Evolutionary conservation across 2,797 vertebrate genomes (phyloP).

Genomic region (Erpetoichthys calabaricus): DNA sequence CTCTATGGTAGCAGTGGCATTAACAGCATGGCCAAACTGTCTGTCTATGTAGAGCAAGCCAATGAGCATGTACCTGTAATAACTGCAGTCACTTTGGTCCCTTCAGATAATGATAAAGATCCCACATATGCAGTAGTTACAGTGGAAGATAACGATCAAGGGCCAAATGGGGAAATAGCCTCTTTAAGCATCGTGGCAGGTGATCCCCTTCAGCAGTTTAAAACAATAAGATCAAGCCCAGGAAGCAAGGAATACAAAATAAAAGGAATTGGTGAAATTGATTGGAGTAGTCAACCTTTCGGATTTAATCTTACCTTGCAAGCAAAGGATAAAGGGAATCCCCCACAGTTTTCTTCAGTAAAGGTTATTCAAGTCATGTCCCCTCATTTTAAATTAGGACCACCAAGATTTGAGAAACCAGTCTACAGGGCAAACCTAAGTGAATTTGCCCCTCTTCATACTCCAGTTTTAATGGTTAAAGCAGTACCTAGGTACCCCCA

Average conservation of each 20-base stretch:
- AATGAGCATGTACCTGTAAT: conserved; percentile 76
- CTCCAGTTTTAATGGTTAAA: conserved; percentile 80
- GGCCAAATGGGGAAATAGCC: conserved; percentile 84
- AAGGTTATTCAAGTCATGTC: conserved; percentile 76
- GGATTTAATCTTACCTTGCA: conserved; percentile 93
- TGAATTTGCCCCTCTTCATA: conserved; percentile 81
- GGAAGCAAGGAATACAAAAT: conserved; percentile 91
- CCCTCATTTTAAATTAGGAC: conserved; percentile 70
- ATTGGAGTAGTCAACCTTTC: conserved; percentile 82
- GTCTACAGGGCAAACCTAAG: conserved; percentile 82
- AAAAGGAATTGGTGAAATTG: conserved; percentile 63
- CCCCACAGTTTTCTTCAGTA: conserved; percentile 77
- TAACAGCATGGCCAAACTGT: conserved; percentile 89
- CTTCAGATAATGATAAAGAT: conserved; percentile 68
- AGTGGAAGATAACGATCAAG: conserved; percentile 80
- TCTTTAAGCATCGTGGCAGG: conserved; percentile 83
- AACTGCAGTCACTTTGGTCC: conserved; percentile 59
- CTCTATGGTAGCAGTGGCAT: conserved; percentile 93
- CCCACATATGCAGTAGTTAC: conserved; percentile 76
- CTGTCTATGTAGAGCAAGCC: conserved; percentile 77
- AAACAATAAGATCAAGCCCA: conserved; percentile 68
- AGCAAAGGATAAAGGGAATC: conserved; percentile 90
- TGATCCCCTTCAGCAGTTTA: conserved; percentile 80
- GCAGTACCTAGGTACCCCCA: conserved; percentile 68
- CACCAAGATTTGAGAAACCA: conserved; percentile 69